Conservation (phyloP, 2,113 vertebrate species). For the Pterocles gutturalis region DNA sequence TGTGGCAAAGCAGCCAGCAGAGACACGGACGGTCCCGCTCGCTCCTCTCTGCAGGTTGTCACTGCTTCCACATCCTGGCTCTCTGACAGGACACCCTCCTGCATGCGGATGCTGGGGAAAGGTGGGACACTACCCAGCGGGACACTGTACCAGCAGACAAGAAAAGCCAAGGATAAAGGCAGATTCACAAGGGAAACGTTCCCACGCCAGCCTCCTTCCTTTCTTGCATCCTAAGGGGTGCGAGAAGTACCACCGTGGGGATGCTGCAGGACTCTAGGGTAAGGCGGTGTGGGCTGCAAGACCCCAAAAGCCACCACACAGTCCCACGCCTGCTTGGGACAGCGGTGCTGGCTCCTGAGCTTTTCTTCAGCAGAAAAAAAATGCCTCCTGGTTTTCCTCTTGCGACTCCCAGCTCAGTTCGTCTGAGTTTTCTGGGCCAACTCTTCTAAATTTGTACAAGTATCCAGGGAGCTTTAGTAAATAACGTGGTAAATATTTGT, state of each 20-base stretch:
- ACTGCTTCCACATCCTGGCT: not conserved
- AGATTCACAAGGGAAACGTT: not conserved
- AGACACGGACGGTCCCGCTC: rapidly evolving
- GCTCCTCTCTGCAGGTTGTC: not conserved
- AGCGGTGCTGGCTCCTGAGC: not conserved
- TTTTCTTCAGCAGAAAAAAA: not conserved
- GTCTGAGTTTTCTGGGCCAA: conserved; percentile 15
- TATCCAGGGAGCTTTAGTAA: conserved; percentile 54
- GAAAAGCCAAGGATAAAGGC: not conserved
- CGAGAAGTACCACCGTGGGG: not conserved
- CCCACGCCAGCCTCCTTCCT: not conserved
- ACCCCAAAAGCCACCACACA: not conserved
- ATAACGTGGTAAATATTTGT: conserved; percentile 56
- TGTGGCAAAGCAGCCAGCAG: not conserved
- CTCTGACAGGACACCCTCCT: not conserved
- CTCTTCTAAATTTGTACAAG: conserved; percentile 50
- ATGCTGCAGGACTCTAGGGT: not conserved
- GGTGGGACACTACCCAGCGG: not conserved
- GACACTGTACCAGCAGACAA: not conserved
- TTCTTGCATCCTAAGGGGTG: not conserved
- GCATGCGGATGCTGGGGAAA: not conserved
- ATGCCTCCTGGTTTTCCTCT: conserved; percentile 5
- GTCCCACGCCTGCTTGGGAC: not conserved
- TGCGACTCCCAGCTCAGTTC: not conserved
- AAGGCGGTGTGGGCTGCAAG: not conserved